These are phyloP conservation scores for Xenopus tropicalis DNA, from an alignment of 2,113 vertebrate genomes.

Conservation along the genomic window UCB_Xtro_10.0 CM004451.2:578001-578500, in stretches of 20 bases:
- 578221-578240: background rate
- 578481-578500: background rate
- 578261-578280: no score
- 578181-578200: background rate
- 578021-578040: background rate
- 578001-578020: background rate
- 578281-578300: background rate
- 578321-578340: no score
- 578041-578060: background rate
- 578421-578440: background rate
- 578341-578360: no score
- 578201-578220: background rate
- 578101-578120: no score
- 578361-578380: no score
- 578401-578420: no score
- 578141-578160: background rate
- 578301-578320: background rate
- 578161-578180: background rate
- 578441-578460: background rate
- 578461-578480: background rate
- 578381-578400: no score
- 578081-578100: no score
- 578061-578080: background rate
- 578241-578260: background rate
- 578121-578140: background rate